Conservation (phyloP, 1,140 invertebrate species). For the Habropoda laboriosa region DNA sequence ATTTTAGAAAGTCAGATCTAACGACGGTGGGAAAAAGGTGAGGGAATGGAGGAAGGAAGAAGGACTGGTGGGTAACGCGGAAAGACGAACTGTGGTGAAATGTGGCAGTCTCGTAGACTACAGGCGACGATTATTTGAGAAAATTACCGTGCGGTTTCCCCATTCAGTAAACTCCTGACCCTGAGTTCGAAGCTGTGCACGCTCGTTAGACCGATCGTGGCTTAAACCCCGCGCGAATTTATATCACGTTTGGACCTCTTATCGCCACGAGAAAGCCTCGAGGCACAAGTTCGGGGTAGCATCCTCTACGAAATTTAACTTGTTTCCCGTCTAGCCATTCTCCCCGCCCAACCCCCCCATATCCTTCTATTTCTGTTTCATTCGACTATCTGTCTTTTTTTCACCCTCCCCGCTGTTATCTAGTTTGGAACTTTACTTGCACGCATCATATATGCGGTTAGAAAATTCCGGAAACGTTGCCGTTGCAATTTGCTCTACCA, state of each 20-base stretch:
- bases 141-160: conserved; percentile 73
- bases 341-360: neutral
- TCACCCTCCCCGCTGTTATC: too few relatives aligned
- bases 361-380: neutral
- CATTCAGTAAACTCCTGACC: conserved; percentile 71
- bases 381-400: neutral
- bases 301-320: conserved; percentile 61
- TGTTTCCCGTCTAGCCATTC: conserved; percentile 4
- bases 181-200: conserved; percentile 58
- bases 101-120: conserved; percentile 51
- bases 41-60: neutral
- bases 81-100: neutral
- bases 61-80: neutral
- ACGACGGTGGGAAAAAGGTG: neutral
- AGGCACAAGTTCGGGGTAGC: conserved; percentile 55
- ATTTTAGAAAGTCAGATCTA: neutral
- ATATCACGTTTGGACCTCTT: conserved; percentile 71
- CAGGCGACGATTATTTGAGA: conserved; percentile 68
- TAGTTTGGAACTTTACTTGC: neutral
- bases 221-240: conserved; percentile 74
- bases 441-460: too few relatives aligned
- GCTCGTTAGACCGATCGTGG: conserved; percentile 74
- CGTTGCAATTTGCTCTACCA: too few relatives aligned
- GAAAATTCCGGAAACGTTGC: neutral
- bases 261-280: conserved; percentile 64